Percentiles rank a stretch among this genome's conserved stretches.
These are phyloP conservation scores for Drosophila cardini DNA, from an alignment of 1,140 invertebrate genomes.

Conservation along the genomic window DNA sequence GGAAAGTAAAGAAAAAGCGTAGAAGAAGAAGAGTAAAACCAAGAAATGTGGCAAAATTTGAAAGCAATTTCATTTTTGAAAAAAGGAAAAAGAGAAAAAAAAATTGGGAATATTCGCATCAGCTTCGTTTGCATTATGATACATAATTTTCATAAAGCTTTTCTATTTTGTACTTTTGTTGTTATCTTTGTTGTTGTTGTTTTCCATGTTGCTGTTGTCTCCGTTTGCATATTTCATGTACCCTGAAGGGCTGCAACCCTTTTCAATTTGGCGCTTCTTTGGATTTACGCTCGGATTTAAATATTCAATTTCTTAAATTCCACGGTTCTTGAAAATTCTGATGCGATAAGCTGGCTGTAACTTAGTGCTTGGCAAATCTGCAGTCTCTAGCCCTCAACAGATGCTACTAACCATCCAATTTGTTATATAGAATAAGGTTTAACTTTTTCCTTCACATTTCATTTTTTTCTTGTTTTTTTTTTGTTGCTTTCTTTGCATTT, in stretches of 20 bases:
- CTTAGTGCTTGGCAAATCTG: not conserved
- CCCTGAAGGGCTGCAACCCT: constrained; percentile 49
- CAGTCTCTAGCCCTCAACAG: constrained; percentile 28
- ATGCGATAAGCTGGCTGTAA: constrained; percentile 31
- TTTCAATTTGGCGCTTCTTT: constrained; percentile 62
- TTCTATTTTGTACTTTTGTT: constrained; percentile 12
- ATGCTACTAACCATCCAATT: constrained; percentile 55
- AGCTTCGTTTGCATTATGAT: constrained; percentile 44
- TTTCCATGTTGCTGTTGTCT: not conserved
- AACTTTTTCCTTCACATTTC: constrained; percentile 49
- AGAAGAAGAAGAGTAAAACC: not conserved
- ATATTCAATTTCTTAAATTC: constrained; percentile 73
- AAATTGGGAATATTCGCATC: constrained; percentile 1
- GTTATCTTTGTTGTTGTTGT: not conserved
- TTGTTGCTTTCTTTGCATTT: constrained; percentile 28
- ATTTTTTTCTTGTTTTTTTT: no score
- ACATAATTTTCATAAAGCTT: constrained; percentile 63
- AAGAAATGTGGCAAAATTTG: constrained; percentile 45
- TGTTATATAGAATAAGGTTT: constrained; percentile 43
- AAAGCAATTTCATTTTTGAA: constrained; percentile 63
- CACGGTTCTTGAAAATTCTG: constrained; percentile 33
- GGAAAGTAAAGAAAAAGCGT: not conserved
- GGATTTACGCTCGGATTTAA: constrained; percentile 68
- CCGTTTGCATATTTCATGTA: constrained; percentile 63
- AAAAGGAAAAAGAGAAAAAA: constrained; percentile 29